phyloP scores from a whole-genome alignment of 2,113 vertebrate species.

The Epinephelus cyanopodus region DNA sequence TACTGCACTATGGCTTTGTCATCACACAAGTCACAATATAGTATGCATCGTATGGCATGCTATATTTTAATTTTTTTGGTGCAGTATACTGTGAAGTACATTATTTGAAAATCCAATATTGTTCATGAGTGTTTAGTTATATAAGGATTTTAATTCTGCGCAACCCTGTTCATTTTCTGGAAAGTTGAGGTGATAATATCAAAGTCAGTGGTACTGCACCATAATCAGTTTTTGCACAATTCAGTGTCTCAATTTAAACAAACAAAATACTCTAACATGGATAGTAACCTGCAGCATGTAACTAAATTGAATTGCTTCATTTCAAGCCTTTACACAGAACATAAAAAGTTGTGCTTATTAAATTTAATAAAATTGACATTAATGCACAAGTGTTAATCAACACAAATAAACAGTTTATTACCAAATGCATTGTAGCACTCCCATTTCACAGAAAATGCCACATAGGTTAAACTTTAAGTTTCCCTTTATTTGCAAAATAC shows the following conservation, averaged over 20 bases:
- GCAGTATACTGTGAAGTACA: too few species aligned
- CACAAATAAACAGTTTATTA: background rate
- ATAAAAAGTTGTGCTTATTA: background rate
- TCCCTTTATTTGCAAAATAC: constrained; percentile 34
- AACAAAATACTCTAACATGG: background rate
- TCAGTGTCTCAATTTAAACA: background rate
- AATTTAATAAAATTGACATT: background rate
- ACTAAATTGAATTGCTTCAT: background rate
- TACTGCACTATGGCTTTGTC: too few species aligned
- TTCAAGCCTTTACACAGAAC: constrained; percentile 1
- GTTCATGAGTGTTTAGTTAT: too few species aligned
- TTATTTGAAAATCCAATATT: too few species aligned
- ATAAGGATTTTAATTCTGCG: too few species aligned
- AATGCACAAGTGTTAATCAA: constrained; percentile 8
- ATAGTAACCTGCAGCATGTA: background rate
- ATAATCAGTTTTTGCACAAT: background rate
- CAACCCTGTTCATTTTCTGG: background rate
- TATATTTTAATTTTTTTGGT: too few species aligned
- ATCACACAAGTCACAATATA: too few species aligned
- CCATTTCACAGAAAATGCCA: constrained; percentile 17
- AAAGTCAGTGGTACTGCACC: background rate
- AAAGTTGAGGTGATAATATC: background rate
- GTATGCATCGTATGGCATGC: too few species aligned
- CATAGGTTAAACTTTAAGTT: background rate
- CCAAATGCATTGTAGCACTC: constrained; percentile 2